These are phyloP conservation scores for Trachops cirrhosus DNA, from an alignment of 2,797 vertebrate genomes.

Conservation along the genomic window DNA sequence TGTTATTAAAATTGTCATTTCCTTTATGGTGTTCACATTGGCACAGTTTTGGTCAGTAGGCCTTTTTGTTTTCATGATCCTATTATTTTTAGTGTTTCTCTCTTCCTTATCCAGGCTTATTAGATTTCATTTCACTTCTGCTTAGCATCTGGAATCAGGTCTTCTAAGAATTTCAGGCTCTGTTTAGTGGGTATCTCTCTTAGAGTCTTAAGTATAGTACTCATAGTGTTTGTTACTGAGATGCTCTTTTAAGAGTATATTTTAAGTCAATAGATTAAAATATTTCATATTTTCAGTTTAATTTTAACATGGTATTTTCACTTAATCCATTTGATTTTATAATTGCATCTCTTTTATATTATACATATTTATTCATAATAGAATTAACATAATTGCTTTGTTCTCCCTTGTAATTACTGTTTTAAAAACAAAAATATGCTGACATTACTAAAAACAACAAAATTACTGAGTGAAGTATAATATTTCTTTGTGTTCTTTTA, in stretches of 20 bases:
- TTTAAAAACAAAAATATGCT: not conserved
- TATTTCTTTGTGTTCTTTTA: not conserved
- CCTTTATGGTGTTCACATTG: not conserved
- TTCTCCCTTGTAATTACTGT: not conserved
- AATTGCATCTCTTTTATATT: not conserved
- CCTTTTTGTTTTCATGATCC: not conserved
- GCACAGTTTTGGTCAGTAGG: not conserved
- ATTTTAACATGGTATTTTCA: not conserved
- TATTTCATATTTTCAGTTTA: not conserved
- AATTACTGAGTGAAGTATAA: not conserved
- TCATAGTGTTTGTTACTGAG: not conserved
- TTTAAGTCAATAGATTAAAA: not conserved
- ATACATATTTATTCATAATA: not conserved
- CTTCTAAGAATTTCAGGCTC: not conserved
- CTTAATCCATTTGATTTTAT: slow-evolving; percentile 16
- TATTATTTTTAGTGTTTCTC: not conserved
- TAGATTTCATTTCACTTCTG: not conserved
- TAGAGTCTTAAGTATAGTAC: not conserved
- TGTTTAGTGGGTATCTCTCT: not conserved
- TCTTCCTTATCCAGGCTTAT: not conserved
- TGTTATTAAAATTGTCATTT: not conserved
- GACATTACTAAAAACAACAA: not conserved
- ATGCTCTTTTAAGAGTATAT: too few species aligned
- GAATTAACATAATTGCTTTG: slow-evolving; percentile 10
- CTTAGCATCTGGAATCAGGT: not conserved